Conservation (phyloP, 2,113 vertebrate species). For the Ursus arctos region DNA sequence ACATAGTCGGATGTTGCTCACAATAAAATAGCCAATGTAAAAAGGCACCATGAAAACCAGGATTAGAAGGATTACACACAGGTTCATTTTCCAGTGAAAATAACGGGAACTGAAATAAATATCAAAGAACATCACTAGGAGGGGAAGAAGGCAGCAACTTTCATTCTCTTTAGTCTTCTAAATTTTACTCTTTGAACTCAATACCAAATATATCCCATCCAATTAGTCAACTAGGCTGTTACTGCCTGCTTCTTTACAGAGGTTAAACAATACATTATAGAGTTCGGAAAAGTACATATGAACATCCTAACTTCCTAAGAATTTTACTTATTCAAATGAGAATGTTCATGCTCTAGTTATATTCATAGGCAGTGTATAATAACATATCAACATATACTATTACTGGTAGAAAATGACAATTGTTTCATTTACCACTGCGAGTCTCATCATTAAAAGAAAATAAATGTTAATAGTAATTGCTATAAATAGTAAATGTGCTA, state of each 20-base stretch:
- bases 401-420: background rate
- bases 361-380: background rate
- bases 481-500: background rate
- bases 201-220: background rate
- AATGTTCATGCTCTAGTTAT: constrained; percentile 14
- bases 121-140: background rate
- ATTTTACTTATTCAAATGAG: constrained; percentile 9
- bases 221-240: background rate
- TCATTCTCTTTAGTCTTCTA: background rate
- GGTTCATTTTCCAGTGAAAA: constrained; percentile 99
- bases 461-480: constrained; percentile 28
- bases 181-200: constrained; percentile 3
- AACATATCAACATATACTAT: background rate
- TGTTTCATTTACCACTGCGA: background rate
- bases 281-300: constrained; percentile 4
- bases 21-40: constrained; percentile 99
- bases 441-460: constrained; percentile 41
- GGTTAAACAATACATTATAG: background rate
- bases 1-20: constrained; percentile 98
- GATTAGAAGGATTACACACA: constrained; percentile 97
- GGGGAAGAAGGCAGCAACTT: background rate
- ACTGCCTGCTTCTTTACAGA: background rate
- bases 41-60: constrained; percentile 99
- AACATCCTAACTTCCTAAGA: background rate
- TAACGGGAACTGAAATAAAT: constrained; percentile 94